phyloP scores from a whole-genome alignment of 2,113 vertebrate species.

The Mustelus asterias region DNA sequence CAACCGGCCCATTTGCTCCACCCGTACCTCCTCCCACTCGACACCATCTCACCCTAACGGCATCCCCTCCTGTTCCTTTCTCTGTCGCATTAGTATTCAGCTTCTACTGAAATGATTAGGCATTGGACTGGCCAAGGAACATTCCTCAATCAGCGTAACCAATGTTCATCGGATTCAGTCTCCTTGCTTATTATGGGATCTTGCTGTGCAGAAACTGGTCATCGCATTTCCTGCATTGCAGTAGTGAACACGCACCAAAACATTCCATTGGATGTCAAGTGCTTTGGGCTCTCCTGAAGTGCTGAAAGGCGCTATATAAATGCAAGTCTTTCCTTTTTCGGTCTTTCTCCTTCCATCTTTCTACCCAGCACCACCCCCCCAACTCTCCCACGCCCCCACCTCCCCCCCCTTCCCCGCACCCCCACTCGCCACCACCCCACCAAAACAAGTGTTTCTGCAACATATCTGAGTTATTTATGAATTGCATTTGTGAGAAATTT shows the following conservation, averaged over 20 bases:
- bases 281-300: neutral
- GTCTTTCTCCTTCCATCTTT: neutral
- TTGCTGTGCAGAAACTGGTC: neutral
- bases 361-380: neutral
- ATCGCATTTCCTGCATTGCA: neutral
- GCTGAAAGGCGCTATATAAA: neutral
- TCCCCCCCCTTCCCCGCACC: too few species aligned
- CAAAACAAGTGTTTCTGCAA: neutral
- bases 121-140: neutral
- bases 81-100: too few species aligned
- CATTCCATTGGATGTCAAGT: neutral
- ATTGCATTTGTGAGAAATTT: neutral
- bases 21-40: too few species aligned
- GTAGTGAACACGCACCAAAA: neutral
- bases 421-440: too few species aligned
- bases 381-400: too few species aligned
- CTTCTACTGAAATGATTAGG: neutral
- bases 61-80: too few species aligned
- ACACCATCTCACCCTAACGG: too few species aligned
- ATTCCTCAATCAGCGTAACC: neutral
- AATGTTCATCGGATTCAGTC: neutral
- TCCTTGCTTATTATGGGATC: neutral
- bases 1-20: too few species aligned
- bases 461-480: neutral
- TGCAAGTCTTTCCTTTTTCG: neutral